Evolutionary conservation across 2,888 invertebrate species (phyloP).

Genomic region (Odontocerum albicorne): DNA sequence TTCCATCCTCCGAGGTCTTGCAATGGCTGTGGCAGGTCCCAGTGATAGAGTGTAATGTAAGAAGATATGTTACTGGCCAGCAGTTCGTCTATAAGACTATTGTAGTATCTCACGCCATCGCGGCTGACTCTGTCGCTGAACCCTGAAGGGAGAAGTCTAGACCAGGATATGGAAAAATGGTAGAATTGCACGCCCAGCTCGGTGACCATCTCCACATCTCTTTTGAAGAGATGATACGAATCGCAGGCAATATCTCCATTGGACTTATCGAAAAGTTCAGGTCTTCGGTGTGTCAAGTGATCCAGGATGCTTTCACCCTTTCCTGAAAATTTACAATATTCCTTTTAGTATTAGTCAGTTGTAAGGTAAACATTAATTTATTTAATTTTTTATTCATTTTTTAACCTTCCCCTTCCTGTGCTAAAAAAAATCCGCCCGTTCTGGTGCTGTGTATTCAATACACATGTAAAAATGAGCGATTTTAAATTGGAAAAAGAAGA

Average conservation of each 20-base stretch:
- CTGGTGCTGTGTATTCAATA: no score
- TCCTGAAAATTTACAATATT: slow-evolving; percentile 45
- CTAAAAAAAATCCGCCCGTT: no score
- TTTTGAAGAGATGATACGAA: slow-evolving; percentile 63
- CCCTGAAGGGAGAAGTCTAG: slow-evolving; percentile 66
- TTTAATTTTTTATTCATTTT: no score
- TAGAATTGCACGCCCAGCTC: slow-evolving; percentile 59
- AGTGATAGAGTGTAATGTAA: slow-evolving; percentile 66
- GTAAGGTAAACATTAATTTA: no score
- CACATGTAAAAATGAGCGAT: no score
- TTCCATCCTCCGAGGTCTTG: slow-evolving; percentile 64
- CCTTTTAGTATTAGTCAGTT: no score
- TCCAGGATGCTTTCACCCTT: slow-evolving; percentile 72
- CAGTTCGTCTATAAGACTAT: slow-evolving; percentile 60
- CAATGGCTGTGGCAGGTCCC: slow-evolving; percentile 63
- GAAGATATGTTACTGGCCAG: slow-evolving; percentile 57
- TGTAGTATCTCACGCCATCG: slow-evolving; percentile 61
- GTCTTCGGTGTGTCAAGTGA: slow-evolving; percentile 57
- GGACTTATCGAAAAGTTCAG: slow-evolving; percentile 53
- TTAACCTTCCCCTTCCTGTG: no score
- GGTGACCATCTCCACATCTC: slow-evolving; percentile 61
- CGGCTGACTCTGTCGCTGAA: slow-evolving; percentile 49
- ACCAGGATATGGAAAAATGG: slow-evolving; percentile 67
- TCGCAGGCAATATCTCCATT: slow-evolving; percentile 67
- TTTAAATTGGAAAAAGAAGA: no score